phyloP scores from a whole-genome alignment of 2,797 vertebrate species.

The Halcyon badia region DNA sequence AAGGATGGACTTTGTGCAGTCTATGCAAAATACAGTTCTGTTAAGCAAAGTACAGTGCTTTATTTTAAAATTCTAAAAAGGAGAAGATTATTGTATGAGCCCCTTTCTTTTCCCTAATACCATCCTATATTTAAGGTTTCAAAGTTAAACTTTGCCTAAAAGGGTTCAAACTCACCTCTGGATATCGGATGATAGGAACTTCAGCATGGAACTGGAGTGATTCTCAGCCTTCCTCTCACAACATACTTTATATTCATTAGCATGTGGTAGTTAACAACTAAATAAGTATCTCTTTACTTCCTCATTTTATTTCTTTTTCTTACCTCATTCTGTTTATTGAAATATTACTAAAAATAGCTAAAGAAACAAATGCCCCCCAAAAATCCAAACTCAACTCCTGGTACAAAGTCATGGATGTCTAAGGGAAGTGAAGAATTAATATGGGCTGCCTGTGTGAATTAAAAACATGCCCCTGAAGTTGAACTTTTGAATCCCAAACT shows the following conservation, averaged over 20 bases:
- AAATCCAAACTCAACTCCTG: rapidly evolving
- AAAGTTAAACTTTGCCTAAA: neutral
- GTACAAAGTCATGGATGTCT: neutral
- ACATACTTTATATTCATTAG: neutral
- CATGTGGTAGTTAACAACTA: neutral
- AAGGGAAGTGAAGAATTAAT: neutral
- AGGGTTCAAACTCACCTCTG: neutral
- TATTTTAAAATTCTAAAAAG: neutral
- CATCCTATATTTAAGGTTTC: neutral
- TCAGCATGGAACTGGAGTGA: neutral
- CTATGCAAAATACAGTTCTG: neutral
- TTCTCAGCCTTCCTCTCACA: neutral
- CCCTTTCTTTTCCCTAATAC: neutral
- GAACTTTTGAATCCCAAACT: neutral
- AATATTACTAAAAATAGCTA: neutral
- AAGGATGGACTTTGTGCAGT: neutral
- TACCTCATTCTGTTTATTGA: neutral
- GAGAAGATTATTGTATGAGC: neutral
- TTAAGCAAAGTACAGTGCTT: neutral
- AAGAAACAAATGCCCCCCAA: neutral
- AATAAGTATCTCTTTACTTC: neutral
- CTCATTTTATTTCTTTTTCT: neutral
- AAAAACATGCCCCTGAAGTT: rapidly evolving
- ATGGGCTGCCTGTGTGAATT: neutral
- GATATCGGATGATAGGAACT: neutral